Evolutionary conservation across 2,797 vertebrate species (phyloP).

Genomic region (Leptatherina wallacei): DNA sequence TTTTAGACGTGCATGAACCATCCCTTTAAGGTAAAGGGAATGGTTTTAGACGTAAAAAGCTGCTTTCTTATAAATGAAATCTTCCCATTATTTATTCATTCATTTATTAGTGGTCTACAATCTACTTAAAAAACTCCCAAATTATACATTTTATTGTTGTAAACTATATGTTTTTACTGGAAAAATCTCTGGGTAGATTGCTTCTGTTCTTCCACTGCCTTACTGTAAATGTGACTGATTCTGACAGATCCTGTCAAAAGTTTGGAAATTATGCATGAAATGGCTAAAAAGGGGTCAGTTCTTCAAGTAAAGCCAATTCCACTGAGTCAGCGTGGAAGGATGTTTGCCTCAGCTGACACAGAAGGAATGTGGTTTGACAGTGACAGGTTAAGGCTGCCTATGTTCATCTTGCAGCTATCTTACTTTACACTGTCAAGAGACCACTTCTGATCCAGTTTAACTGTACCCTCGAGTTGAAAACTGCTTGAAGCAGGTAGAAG

Average conservation of each 20-base stretch:
- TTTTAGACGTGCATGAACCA: not conserved
- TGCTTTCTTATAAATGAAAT: slow-evolving; percentile 1
- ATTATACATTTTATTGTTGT: not conserved
- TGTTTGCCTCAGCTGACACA: slow-evolving; percentile 50
- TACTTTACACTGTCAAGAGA: slow-evolving; percentile 58
- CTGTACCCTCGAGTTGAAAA: slow-evolving; percentile 22
- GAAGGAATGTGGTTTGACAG: slow-evolving; percentile 57
- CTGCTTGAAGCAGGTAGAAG: slow-evolving; percentile 18
- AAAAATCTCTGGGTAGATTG: slow-evolving; percentile 5
- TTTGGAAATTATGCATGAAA: slow-evolving; percentile 57
- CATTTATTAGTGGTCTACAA: slow-evolving; percentile 3
- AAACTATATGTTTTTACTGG: not conserved
- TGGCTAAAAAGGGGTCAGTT: slow-evolving; percentile 40
- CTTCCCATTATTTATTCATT: not conserved
- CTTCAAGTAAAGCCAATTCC: slow-evolving; percentile 30
- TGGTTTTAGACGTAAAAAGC: not conserved
- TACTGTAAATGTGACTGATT: no score
- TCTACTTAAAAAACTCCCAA: slow-evolving; percentile 7
- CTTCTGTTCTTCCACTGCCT: no score
- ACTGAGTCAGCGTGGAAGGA: slow-evolving; percentile 45
- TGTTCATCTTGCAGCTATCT: slow-evolving; percentile 55
- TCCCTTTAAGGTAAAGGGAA: not conserved
- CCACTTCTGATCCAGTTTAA: slow-evolving; percentile 68
- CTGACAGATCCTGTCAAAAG: slow-evolving; percentile 53
- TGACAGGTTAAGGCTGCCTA: slow-evolving; percentile 48